Evolutionary conservation across 2,888 invertebrate genomes (phyloP).

Genomic region (Conistra vaccinii): DNA sequence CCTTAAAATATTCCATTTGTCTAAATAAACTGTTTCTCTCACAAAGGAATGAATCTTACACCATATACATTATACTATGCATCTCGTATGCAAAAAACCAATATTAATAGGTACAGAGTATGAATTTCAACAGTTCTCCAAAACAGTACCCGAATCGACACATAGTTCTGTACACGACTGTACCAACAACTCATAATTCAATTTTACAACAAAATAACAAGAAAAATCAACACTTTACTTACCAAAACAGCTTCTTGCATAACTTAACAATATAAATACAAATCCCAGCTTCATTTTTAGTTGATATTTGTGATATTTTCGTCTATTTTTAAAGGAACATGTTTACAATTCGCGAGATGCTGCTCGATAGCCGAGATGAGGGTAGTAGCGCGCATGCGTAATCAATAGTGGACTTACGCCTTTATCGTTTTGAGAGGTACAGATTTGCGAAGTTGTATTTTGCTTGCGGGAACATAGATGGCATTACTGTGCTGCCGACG

Average conservation of each 20-base stretch:
- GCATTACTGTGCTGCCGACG: constrained; percentile 34
- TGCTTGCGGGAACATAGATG: constrained; percentile 58
- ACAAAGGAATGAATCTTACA: not conserved
- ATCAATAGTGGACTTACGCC: constrained; percentile 79
- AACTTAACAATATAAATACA: constrained; percentile 76
- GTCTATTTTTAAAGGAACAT: constrained; percentile 68
- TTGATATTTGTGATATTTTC: constrained; percentile 55
- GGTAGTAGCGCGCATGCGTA: constrained; percentile 80
- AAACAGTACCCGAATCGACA: not conserved
- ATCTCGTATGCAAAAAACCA: not conserved
- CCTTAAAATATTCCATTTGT: not conserved
- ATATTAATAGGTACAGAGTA: not conserved
- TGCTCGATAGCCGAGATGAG: constrained; percentile 64
- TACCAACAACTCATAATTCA: not conserved
- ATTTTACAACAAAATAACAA: not conserved
- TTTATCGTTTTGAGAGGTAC: constrained; percentile 20
- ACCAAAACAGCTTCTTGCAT: constrained; percentile 77
- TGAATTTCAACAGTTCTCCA: not conserved
- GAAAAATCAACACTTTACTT: constrained; percentile 65
- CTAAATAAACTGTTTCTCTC: not conserved
- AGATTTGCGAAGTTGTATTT: constrained; percentile 55
- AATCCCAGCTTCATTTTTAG: constrained; percentile 77
- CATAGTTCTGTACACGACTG: not conserved
- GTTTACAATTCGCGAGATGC: constrained; percentile 72
- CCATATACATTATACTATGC: not conserved